Evolutionary conservation across 2,888 invertebrate genomes (phyloP), one percentile per base, ranked within the genome.

Genomic region (Colletes collaris): DNA sequence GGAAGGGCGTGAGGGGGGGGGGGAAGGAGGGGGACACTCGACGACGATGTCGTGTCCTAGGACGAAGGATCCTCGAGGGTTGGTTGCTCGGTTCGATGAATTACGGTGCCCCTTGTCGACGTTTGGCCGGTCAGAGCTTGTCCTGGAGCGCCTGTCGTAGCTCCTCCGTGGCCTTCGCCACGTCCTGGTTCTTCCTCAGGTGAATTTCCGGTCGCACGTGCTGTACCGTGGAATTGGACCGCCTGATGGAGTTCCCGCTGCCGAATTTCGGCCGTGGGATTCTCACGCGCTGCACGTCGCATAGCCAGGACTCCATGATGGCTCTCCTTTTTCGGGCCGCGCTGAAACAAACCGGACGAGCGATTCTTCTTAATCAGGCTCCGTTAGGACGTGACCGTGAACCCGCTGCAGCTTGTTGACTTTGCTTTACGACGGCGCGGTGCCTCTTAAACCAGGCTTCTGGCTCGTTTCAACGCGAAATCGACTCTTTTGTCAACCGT

Each of bases 251-350:
- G 83, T 92, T 92, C 27, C 94, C 95, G 86, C 94, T 94, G 65
- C 95, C 96, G 90, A 97, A 97, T 94, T 97, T 97, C 5, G 97
- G 97, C 84, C 97, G 95, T 40, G 97, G 97, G 88, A 97, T 97
- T 87, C 96, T 95, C 81, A 97, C 96, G 86, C 96, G 95, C 93
- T 97, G 97, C 63, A 97, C 96, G 92, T 97, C 97, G 84, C 95
- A 96, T 89, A 97, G 93, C 97, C 97, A 97, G 87, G 96, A 96
- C 92, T 97, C 97, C 97, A 97, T 97, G 27, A 27, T 27, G 86
- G 90, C 75, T 50, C 10, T n/a, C 8, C n/a, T 52, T 63, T 19
- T 35, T 35, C 10, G 4, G 10, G 13, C 7, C n/a, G 19, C 16
- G 35, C 77, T 78, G 77, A 52, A 77, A 77, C 46, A 37, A 68